These are phyloP conservation scores for Smutsia gigantea DNA, from an alignment of 2,797 vertebrate species.

Conservation along the genomic window DNA sequence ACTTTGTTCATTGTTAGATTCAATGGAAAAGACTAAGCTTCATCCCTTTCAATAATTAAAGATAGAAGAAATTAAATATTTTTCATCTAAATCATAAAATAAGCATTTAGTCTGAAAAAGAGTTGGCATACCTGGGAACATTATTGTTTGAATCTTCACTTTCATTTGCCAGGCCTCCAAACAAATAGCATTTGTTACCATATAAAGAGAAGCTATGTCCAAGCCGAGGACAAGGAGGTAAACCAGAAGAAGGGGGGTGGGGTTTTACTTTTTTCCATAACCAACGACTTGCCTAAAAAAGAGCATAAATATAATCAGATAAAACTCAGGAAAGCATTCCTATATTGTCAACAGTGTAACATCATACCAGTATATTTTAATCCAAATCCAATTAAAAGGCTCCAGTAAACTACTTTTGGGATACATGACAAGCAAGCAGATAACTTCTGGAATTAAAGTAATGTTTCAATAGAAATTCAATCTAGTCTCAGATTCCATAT, in stretches of 20 bases:
- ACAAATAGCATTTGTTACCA: constrained; percentile 97
- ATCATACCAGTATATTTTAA: neutral
- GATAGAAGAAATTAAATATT: constrained; percentile 8
- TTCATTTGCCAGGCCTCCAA: constrained; percentile 97
- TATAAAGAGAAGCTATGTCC: constrained; percentile 97
- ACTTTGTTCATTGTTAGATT: constrained; percentile 18
- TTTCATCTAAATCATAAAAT: constrained; percentile 38
- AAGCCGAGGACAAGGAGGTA: constrained; percentile 94
- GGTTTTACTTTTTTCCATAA: constrained; percentile 98
- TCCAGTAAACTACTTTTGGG: neutral
- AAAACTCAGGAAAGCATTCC: constrained; percentile 26
- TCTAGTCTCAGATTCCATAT: neutral
- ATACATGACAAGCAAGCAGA: constrained; percentile 17
- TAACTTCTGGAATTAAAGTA: constrained; percentile 60
- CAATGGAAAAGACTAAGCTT: constrained; percentile 37
- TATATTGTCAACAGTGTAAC: neutral
- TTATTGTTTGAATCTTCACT: constrained; percentile 98
- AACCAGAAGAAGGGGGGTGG: constrained; percentile 90
- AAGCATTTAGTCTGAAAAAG: constrained; percentile 28
- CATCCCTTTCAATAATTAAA: constrained; percentile 33
- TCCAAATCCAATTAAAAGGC: neutral
- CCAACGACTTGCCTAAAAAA: constrained; percentile 95
- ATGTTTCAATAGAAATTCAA: neutral
- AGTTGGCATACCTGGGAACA: constrained; percentile 90
- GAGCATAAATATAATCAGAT: constrained; percentile 57